Base-by-base conservation (phyloP, 2,888 invertebrate genomes). In the Parascotia fuliginaria region DNA sequence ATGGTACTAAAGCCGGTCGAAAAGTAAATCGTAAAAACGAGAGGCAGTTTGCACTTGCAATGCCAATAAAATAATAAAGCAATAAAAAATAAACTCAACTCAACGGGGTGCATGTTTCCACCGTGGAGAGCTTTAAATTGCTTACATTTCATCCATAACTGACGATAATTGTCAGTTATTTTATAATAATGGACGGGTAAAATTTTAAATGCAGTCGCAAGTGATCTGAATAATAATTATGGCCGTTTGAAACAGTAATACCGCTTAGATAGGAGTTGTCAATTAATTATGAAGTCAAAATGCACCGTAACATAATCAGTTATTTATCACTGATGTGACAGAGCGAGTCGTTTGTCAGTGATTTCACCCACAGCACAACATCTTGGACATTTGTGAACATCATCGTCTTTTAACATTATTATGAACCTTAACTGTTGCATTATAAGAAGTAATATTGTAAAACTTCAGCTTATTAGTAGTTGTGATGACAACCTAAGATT, bases 241-340 rank as follows among this genome's bases (percentile, higher is more conserved):
- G 80, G 70, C 70, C 68, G 67, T 69, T 75, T 70, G 59, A 69
- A 63, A 64, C 63, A 63, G 73, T 81, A 79, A 79, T 75, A 70
- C 74, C 76, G 74, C 78, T 76, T 73, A 82, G 85, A 87, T 89
- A 87, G 77, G 80, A 75, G 76, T 75, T 83, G 83, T 85, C 85
- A 85, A 88, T 89, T 91, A 91, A 89, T 90, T 87, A 88, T 87
- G 77, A 85, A 82, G 68, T 85, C 85, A 83, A 89, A 89, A 89
- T 85, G 83, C 81, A 83, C 81, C 85, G 89, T 87, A 90, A 89
- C 85, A 87, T 83, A 89, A 90, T 91, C 89, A 89, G 91, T 88
- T 89, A 91, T 91, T 91, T 90, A 92, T 92, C 89, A 89, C 82
- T 73, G 78, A 76, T 84, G 86, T 81, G 89, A 87, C 89, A 87